Percentiles rank a stretch among this genome's conserved stretches.
These are phyloP conservation scores for Ceyx erithaca DNA, from an alignment of 2,797 vertebrate species.

Conservation along the genomic window DNA sequence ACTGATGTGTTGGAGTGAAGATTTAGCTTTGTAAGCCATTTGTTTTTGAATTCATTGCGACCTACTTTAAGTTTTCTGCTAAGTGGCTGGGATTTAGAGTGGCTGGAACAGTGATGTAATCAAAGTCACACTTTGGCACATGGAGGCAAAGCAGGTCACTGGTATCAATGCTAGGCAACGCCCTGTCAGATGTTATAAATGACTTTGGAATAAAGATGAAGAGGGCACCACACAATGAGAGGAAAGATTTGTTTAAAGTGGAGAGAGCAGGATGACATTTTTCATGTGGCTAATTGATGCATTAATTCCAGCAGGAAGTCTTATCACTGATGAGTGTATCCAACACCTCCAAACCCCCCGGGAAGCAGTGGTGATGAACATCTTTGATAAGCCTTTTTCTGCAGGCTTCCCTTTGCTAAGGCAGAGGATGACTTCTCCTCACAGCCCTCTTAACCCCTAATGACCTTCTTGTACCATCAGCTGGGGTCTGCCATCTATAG, in stretches of 20 bases:
- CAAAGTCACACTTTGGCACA: conserved; percentile 3
- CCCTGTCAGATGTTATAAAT: neutral
- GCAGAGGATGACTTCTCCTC: neutral
- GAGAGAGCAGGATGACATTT: neutral
- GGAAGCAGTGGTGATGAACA: conserved; percentile 46
- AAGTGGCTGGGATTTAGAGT: conserved; percentile 53
- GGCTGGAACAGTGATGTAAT: conserved; percentile 32
- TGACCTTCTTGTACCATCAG: neutral
- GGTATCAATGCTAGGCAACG: neutral
- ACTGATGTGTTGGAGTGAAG: neutral
- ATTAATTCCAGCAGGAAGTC: conserved; percentile 39
- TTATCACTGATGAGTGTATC: neutral
- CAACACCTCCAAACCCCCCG: conserved; percentile 15
- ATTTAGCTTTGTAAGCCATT: conserved; percentile 14
- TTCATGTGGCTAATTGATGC: conserved; percentile 20
- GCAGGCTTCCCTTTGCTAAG: neutral
- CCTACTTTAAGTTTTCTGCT: conserved; percentile 57
- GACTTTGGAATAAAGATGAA: neutral
- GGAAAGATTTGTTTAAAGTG: neutral
- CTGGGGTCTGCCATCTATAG: neutral
- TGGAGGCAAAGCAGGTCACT: conserved; percentile 31
- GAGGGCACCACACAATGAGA: neutral
- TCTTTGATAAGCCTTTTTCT: conserved; percentile 49
- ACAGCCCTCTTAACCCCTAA: neutral
- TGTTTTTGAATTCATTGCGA: conserved; percentile 27